Conservation (phyloP, 2,888 invertebrate species). For the Eutolmus rufibarbis region DNA sequence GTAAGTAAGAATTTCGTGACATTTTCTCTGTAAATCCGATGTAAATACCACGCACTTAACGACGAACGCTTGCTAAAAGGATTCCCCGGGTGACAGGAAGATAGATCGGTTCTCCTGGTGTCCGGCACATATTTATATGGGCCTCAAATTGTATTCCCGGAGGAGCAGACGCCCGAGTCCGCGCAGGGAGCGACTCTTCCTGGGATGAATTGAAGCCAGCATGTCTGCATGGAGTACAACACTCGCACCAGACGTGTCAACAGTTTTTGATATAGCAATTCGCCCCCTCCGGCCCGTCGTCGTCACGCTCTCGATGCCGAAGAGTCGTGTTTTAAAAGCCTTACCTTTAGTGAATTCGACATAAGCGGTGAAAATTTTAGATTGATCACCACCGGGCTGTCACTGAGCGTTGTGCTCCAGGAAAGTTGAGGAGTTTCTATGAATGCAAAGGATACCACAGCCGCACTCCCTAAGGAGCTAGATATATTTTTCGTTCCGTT, state of each 20-base stretch:
- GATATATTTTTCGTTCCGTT: neutral
- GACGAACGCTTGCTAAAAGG: constrained; percentile 20
- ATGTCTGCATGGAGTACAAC: constrained; percentile 10
- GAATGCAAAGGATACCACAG: neutral
- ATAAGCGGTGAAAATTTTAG: constrained; percentile 63
- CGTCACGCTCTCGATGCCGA: neutral
- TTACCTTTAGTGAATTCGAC: constrained; percentile 55
- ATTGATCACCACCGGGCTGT: constrained; percentile 58
- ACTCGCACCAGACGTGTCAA: constrained; percentile 12
- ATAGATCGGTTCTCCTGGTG: constrained; percentile 31
- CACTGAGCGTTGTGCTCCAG: constrained; percentile 50
- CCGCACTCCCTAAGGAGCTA: neutral
- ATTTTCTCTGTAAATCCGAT: constrained; percentile 35
- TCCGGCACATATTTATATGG: constrained; percentile 18
- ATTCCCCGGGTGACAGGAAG: constrained; percentile 34
- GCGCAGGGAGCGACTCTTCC: neutral
- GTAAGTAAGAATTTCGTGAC: constrained; percentile 12
- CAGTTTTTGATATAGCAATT: constrained; percentile 31
- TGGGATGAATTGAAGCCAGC: constrained; percentile 20
- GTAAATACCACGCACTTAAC: constrained; percentile 33
- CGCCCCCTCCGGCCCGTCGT: neutral
- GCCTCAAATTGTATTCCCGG: constrained; percentile 25
- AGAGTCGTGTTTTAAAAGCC: constrained; percentile 33
- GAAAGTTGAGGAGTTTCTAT: constrained; percentile 1
- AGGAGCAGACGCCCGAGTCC: neutral